Percentiles rank a stretch among this genome's conserved stretches.
Evolutionary conservation across 2,888 invertebrate genomes (phyloP).

Genomic region (Volucella zonaria): DNA sequence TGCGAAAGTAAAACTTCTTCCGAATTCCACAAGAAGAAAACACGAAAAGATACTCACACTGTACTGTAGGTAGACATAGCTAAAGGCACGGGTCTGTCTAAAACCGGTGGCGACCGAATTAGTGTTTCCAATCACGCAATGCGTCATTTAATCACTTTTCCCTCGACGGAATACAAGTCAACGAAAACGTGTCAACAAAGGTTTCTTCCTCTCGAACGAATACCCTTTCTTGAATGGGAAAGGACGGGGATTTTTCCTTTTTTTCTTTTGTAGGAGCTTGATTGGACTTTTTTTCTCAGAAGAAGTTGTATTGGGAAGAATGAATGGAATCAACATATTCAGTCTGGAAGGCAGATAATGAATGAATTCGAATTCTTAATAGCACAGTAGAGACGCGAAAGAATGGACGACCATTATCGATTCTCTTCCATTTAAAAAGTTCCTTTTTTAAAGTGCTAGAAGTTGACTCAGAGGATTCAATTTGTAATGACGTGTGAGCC

Average conservation of each 20-base stretch:
- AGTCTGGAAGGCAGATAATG: neutral
- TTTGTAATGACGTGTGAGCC: too few relatives aligned
- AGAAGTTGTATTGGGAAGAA: slow-evolving; percentile 10
- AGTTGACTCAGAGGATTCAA: too few relatives aligned
- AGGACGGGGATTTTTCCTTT: neutral
- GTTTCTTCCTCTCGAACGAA: slow-evolving; percentile 14
- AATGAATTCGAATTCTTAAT: neutral
- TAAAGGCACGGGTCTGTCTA: slow-evolving; percentile 10
- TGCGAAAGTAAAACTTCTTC: slow-evolving; percentile 71
- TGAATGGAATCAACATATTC: slow-evolving; percentile 22
- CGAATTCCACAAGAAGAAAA: slow-evolving; percentile 72
- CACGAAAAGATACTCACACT: slow-evolving; percentile 7
- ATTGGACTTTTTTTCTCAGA: neutral
- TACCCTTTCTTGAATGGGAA: neutral
- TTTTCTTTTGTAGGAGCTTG: neutral
- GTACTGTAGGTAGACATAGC: too few relatives aligned
- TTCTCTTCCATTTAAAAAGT: too few relatives aligned
- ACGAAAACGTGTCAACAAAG: slow-evolving; percentile 68
- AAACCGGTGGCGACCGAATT: slow-evolving; percentile 49
- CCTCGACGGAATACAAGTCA: slow-evolving; percentile 28
- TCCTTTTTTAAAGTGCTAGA: too few relatives aligned
- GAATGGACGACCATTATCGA: neutral
- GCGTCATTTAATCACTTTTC: slow-evolving; percentile 70
- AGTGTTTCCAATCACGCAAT: slow-evolving; percentile 71
- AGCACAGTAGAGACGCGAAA: neutral